Conservation (phyloP, 2,797 vertebrate species). For the Notamacropus eugenii region DNA sequence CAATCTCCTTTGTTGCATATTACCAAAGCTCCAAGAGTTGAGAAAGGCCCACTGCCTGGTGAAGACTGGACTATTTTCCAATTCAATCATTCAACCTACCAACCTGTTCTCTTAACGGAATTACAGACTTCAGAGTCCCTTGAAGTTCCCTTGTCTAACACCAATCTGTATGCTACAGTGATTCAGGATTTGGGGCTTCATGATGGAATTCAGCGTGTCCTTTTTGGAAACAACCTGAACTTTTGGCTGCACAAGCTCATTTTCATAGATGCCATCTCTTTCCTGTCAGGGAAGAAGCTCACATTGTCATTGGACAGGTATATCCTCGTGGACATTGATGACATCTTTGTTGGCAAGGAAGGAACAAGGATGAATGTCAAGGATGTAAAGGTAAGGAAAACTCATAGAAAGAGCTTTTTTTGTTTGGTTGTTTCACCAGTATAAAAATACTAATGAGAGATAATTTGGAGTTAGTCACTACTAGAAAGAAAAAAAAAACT, state of each 20-base stretch:
- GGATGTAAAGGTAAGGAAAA: slow-evolving; percentile 94
- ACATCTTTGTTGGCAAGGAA: slow-evolving; percentile 98
- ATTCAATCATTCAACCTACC: slow-evolving; percentile 96
- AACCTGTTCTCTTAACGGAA: slow-evolving; percentile 92
- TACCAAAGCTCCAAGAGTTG: slow-evolving; percentile 90
- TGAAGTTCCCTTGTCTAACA: slow-evolving; percentile 65
- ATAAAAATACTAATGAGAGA: neutral
- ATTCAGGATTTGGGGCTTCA: slow-evolving; percentile 96
- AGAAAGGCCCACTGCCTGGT: slow-evolving; percentile 92
- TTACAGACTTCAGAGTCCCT: slow-evolving; percentile 83
- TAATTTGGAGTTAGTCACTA: neutral
- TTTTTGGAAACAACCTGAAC: slow-evolving; percentile 96
- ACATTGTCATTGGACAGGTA: slow-evolving; percentile 93
- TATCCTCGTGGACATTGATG: slow-evolving; percentile 97
- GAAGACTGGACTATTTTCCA: slow-evolving; percentile 97
- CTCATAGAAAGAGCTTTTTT: neutral
- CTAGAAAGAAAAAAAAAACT: neutral
- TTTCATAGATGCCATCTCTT: slow-evolving; percentile 95
- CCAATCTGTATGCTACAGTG: slow-evolving; percentile 89
- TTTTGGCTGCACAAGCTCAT: slow-evolving; percentile 98
- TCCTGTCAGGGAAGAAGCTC: slow-evolving; percentile 94
- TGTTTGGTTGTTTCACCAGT: neutral
- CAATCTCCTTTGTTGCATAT: slow-evolving; percentile 93
- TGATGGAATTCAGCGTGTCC: slow-evolving; percentile 95
- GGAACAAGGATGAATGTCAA: slow-evolving; percentile 97